A percentile compares a stretch with the other conserved stretches of the same genome.
Evolutionary conservation across 2,797 vertebrate genomes (phyloP).

Genomic region (Danio kyathit): DNA sequence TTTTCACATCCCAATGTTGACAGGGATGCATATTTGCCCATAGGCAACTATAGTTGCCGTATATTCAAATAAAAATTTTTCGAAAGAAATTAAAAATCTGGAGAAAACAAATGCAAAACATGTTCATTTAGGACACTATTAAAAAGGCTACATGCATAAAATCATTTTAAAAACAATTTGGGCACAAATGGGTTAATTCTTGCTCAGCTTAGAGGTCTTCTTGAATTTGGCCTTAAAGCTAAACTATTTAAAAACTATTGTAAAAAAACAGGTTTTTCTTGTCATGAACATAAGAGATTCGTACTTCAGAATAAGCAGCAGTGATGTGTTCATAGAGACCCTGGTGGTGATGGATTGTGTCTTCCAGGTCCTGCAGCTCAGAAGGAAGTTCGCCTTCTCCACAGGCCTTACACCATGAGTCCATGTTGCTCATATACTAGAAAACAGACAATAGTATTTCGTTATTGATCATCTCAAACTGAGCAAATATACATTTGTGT

Average conservation of each 20-base stretch:
- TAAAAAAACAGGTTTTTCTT: neutral
- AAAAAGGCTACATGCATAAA: too few relatives aligned
- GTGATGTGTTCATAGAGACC: slow-evolving; percentile 96
- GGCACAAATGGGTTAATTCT: too few relatives aligned
- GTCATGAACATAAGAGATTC: neutral
- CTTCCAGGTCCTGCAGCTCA: slow-evolving; percentile 96
- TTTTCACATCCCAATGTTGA: too few relatives aligned
- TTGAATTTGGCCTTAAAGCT: neutral
- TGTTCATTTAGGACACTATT: too few relatives aligned
- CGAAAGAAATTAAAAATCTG: too few relatives aligned
- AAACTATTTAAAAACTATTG: neutral
- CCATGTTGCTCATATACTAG: slow-evolving; percentile 97
- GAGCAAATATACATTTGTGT: too few relatives aligned
- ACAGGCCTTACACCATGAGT: slow-evolving; percentile 97
- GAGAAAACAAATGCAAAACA: too few relatives aligned
- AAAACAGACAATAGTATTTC: slow-evolving; percentile 35
- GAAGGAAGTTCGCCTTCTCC: slow-evolving; percentile 96
- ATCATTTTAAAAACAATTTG: too few relatives aligned
- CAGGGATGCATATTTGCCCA: too few relatives aligned
- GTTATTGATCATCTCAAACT: too few relatives aligned
- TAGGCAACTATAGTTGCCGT: too few relatives aligned
- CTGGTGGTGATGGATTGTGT: slow-evolving; percentile 97
- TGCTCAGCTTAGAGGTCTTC: neutral
- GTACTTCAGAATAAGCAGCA: slow-evolving; percentile 93
- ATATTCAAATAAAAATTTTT: too few relatives aligned